Evolutionary conservation across 2,113 vertebrate species (phyloP).

Genomic region (Bufo gargarizans): DNA sequence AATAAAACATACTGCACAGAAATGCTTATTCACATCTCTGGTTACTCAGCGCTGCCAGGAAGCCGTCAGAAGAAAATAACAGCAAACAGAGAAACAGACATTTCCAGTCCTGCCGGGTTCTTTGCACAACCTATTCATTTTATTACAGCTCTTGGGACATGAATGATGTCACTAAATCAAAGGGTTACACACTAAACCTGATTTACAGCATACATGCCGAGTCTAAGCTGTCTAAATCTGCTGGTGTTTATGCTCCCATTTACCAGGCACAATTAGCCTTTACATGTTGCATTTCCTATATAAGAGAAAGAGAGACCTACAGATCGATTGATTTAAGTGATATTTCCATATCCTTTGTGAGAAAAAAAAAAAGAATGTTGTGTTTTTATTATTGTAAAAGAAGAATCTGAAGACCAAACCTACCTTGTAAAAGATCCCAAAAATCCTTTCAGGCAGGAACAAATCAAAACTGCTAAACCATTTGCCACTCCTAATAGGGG

Average conservation of each 20-base stretch:
- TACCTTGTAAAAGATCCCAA: too few relatives aligned
- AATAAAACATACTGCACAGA: conserved; percentile 66
- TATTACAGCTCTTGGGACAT: conserved; percentile 62
- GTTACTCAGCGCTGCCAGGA: conserved; percentile 63
- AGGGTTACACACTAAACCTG: conserved; percentile 35
- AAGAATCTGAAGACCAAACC: too few relatives aligned
- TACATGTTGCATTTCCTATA: too few relatives aligned
- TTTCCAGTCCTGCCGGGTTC: conserved; percentile 66
- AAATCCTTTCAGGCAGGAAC: too few relatives aligned
- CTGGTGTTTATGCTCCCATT: not conserved
- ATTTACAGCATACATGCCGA: conserved; percentile 3
- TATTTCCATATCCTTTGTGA: too few relatives aligned
- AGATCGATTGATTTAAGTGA: too few relatives aligned
- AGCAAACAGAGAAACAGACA: conserved; percentile 66
- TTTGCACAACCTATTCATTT: conserved; percentile 58
- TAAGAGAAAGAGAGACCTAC: too few relatives aligned
- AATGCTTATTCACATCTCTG: conserved; percentile 64
- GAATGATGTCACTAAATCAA: conserved; percentile 62
- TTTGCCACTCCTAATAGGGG: too few relatives aligned
- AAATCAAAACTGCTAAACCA: too few relatives aligned
- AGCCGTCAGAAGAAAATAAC: conserved; percentile 57
- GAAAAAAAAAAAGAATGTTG: too few relatives aligned
- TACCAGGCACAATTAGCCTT: not conserved
- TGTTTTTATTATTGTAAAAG: too few relatives aligned
- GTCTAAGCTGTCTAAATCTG: not conserved